A percentile compares a stretch with the other conserved stretches of the same genome.
Evolutionary conservation across 1,140 invertebrate genomes (phyloP).

Genomic region (Ostrea denselamellosa): DNA sequence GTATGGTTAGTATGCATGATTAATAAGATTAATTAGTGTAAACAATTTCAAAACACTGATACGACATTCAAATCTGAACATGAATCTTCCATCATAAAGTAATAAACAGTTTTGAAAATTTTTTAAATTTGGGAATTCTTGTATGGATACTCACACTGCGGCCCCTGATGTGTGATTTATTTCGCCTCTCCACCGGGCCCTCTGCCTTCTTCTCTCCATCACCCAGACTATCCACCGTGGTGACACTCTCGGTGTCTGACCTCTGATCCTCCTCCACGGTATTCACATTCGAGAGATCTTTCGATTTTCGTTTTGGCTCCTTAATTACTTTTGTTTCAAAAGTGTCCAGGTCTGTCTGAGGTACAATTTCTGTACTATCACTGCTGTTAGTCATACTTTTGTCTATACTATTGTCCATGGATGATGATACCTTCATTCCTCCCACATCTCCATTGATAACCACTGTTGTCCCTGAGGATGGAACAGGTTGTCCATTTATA

Average conservation of each 20-base stretch:
- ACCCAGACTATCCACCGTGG: constrained; percentile 69
- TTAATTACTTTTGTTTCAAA: constrained; percentile 69
- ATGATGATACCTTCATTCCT: constrained; percentile 42
- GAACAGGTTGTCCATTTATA: constrained; percentile 67
- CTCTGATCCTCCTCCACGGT: constrained; percentile 60
- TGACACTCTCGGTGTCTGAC: constrained; percentile 71
- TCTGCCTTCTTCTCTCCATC: constrained; percentile 57
- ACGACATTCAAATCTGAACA: too few species aligned
- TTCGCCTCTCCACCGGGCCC: background rate
- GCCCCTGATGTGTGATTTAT: constrained; percentile 60
- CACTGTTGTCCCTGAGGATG: constrained; percentile 60
- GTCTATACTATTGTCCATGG: constrained; percentile 41
- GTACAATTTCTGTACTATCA: constrained; percentile 57
- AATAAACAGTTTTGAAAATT: background rate
- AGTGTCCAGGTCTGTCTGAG: constrained; percentile 74
- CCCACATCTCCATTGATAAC: constrained; percentile 71
- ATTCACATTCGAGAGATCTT: constrained; percentile 59
- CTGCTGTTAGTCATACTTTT: constrained; percentile 49
- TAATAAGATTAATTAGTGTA: background rate
- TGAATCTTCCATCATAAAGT: too few species aligned
- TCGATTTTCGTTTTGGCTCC: constrained; percentile 50
- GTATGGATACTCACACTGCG: constrained; percentile 66
- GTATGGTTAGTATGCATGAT: constrained; percentile 2
- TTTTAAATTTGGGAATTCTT: background rate
- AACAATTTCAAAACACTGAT: too few species aligned